A percentile compares a stretch with the other conserved stretches of the same genome.
Conservation (phyloP, 2,888 invertebrate genomes). For the Hirtodrosophila cameraria region DNA sequence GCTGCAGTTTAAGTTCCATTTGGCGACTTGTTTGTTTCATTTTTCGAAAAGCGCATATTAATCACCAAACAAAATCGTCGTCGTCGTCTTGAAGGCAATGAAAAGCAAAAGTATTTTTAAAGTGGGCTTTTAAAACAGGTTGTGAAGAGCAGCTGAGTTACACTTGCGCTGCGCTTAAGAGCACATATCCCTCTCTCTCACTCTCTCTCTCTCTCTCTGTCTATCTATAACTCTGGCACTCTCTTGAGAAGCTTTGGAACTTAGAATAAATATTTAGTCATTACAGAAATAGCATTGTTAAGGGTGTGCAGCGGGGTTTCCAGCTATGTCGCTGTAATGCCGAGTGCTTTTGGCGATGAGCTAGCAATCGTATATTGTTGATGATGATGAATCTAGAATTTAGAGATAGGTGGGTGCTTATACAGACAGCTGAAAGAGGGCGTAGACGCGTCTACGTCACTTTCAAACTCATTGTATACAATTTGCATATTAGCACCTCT, state of each 20-base stretch:
- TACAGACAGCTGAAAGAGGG: slow-evolving; percentile 33
- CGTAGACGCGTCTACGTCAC: slow-evolving; percentile 57
- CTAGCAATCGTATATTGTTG: slow-evolving; percentile 12
- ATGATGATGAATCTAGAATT: not conserved
- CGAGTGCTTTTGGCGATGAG: slow-evolving; percentile 61
- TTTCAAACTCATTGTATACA: slow-evolving; percentile 30
- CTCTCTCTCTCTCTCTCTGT: not conserved
- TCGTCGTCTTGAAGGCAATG: slow-evolving; percentile 70
- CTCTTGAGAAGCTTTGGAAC: slow-evolving; percentile 39
- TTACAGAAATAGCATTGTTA: slow-evolving; percentile 22
- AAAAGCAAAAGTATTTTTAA: slow-evolving; percentile 77
- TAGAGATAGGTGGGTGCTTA: not conserved
- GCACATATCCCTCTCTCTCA: slow-evolving; percentile 22
- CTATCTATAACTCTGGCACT: slow-evolving; percentile 6
- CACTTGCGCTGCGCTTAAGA: slow-evolving; percentile 58
- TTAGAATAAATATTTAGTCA: slow-evolving; percentile 32
- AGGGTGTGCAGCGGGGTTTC: not conserved
- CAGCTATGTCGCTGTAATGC: slow-evolving; percentile 59
- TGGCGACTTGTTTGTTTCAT: slow-evolving; percentile 59
- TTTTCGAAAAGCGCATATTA: slow-evolving; percentile 75
- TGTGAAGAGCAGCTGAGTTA: slow-evolving; percentile 70
- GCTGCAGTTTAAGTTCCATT: slow-evolving; percentile 50
- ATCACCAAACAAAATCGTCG: slow-evolving; percentile 68
- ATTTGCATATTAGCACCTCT: slow-evolving; percentile 68
- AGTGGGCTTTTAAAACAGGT: slow-evolving; percentile 77